Evolutionary conservation across 2,113 vertebrate species (phyloP).

Genomic region (Xyliphius kryptos): DNA sequence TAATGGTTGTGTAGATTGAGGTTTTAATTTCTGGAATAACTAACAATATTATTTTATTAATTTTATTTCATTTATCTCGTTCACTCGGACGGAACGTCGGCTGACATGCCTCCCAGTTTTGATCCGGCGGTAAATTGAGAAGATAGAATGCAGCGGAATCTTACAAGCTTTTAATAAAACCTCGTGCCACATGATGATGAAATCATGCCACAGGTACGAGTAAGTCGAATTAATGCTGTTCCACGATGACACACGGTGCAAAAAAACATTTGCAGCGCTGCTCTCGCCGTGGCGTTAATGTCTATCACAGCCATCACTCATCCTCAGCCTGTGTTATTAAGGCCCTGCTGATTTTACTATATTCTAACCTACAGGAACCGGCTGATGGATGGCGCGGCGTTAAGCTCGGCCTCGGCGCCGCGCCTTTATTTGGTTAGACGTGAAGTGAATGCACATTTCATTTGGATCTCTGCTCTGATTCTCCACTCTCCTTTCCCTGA

Average conservation of each 20-base stretch:
- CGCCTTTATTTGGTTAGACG: constrained; percentile 24
- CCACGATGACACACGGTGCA: constrained; percentile 13
- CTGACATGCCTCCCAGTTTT: too few species aligned
- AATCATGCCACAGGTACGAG: constrained; percentile 6
- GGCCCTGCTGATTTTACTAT: constrained; percentile 45
- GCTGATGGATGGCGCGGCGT: constrained; percentile 41
- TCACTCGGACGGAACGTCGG: too few species aligned
- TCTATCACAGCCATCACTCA: constrained; percentile 64
- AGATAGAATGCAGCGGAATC: too few species aligned
- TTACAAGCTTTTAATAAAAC: too few species aligned
- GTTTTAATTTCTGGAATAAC: too few species aligned
- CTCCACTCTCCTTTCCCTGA: constrained; percentile 49
- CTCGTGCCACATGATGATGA: not conserved
- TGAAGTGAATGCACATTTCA: constrained; percentile 23
- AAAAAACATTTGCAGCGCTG: constrained; percentile 16
- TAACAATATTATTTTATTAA: too few species aligned
- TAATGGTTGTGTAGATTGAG: too few species aligned
- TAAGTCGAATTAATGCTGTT: constrained; percentile 19
- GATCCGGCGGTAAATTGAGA: too few species aligned
- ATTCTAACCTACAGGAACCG: constrained; percentile 49
- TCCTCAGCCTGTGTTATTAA: constrained; percentile 71
- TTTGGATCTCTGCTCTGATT: constrained; percentile 20
- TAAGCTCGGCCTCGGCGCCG: constrained; percentile 25
- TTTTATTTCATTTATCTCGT: too few species aligned
- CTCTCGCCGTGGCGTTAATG: constrained; percentile 37